Percentiles rank a stretch among this genome's conserved stretches.
phyloP scores from a whole-genome alignment of 2,888 invertebrate genomes.

The Cepaea hortensis region DNA sequence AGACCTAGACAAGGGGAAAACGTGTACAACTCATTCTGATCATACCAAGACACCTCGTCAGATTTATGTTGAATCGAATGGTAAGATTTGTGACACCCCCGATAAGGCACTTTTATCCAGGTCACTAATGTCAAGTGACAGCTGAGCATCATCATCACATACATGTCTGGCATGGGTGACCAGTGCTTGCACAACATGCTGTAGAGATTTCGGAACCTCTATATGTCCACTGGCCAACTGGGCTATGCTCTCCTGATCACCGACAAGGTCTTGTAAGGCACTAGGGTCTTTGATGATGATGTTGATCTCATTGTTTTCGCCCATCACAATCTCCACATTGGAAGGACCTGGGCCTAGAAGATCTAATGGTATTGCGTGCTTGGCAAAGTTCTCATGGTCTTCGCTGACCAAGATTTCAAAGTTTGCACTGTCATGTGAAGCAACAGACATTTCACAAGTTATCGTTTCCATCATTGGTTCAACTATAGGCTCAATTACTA shows the following conservation, averaged over 20 bases:
- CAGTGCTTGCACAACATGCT: slow-evolving; percentile 35
- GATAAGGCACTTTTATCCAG: slow-evolving; percentile 20
- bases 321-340: slow-evolving; percentile 48
- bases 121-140: slow-evolving; percentile 11
- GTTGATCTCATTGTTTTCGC: slow-evolving; percentile 49
- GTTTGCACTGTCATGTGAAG: slow-evolving; percentile 23
- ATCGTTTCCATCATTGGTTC: slow-evolving; percentile 35
- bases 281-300: slow-evolving; percentile 48
- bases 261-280: slow-evolving; percentile 22
- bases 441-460: slow-evolving; percentile 14
- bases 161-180: slow-evolving; percentile 24
- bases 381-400: slow-evolving; percentile 35
- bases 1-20: too few relatives aligned
- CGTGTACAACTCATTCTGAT: too few relatives aligned
- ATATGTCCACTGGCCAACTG: not conserved
- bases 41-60: not conserved
- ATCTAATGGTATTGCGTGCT: slow-evolving; percentile 35
- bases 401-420: slow-evolving; percentile 45
- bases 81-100: not conserved
- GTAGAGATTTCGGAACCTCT: slow-evolving; percentile 29
- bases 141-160: slow-evolving; percentile 18
- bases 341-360: slow-evolving; percentile 35
- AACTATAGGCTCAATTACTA: slow-evolving; percentile 40
- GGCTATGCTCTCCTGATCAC: slow-evolving; percentile 9
- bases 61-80: slow-evolving; percentile 2